Evolutionary conservation across 2,797 vertebrate species (phyloP).

Genomic region (Hephaestus fuliginosus): DNA sequence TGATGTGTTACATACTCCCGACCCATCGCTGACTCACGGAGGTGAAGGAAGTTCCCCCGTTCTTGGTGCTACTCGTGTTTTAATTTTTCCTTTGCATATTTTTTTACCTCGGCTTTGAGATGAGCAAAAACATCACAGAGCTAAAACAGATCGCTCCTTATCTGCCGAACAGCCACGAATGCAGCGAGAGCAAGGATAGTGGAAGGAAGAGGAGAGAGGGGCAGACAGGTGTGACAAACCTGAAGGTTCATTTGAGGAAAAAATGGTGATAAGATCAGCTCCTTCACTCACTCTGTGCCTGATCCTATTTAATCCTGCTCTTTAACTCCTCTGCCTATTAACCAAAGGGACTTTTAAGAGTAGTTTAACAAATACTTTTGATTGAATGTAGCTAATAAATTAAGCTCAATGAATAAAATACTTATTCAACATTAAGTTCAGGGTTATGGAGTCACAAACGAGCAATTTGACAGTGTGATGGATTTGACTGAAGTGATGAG

Average conservation of each 20-base stretch:
- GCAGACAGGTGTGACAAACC: constrained; percentile 38
- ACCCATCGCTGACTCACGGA: neutral
- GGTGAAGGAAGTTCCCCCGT: neutral
- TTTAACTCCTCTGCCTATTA: neutral
- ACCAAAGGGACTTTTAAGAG: neutral
- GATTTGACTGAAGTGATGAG: neutral
- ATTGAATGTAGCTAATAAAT: neutral
- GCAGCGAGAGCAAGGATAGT: neutral
- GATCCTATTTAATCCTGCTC: neutral
- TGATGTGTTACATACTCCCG: constrained; percentile 23
- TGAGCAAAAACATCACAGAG: constrained; percentile 17
- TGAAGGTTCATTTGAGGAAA: neutral
- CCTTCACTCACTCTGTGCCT: neutral
- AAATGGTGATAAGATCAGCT: constrained; percentile 5
- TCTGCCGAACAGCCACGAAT: constrained; percentile 17
- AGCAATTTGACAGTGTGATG: neutral
- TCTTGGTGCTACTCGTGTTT: neutral
- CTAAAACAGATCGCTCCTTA: constrained; percentile 24
- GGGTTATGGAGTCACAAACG: neutral
- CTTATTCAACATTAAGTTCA: neutral
- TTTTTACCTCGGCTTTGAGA: neutral
- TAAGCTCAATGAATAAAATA: neutral
- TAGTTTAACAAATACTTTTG: neutral
- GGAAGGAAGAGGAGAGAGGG: neutral
- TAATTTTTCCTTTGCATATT: neutral